Base-by-base conservation (phyloP, 2,888 invertebrate species). In the Eumacrocentrus americanus region DNA sequence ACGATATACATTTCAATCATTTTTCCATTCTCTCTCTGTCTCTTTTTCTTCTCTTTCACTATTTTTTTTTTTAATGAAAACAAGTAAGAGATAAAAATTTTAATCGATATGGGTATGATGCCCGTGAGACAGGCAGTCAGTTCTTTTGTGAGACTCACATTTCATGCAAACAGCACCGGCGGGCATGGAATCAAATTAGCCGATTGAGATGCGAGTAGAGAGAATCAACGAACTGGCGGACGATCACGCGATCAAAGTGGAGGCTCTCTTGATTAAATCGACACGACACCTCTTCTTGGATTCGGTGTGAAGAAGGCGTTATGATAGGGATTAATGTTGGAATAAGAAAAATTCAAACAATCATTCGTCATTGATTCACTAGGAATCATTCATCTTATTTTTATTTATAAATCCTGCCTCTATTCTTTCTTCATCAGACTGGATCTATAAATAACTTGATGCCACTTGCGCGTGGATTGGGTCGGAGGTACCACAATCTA, bases 401-500 rank as follows among this genome's bases (percentile, higher is more conserved):
- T 2, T 4, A 7, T 35, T 35, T 35, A 11, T 18, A n/a, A n/a
- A n/a, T 42, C n/a, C n/a, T 7, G 9, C 9, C 20, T n/a, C 7
- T 42, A 7, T 18, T n/a, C 20, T n/a, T n/a, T 16, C 18, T 11
- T 42, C 20, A 42, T 42, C 38, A 2, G 42, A 42, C 18, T 42
- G 42, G 42, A 42, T 42, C 42, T 6, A 42, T 42, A 7, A 18
- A 18, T n/a, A n/a, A n/a, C n/a, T 46, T 46, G 12, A 46, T 46
- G 22, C 14, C 46, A 46, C 23, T 44, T 59, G 18, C 48, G 66
- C 64, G 68, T 65, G 65, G 72, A 75, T 70, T 69, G 75, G 75
- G 75, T 74, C 74, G 74, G 72, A 74, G 75, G 74, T 68, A 67
- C 73, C 70, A 63, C 18, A 29, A 60, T n/a, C n/a, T n/a, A 55